phyloP scores from a whole-genome alignment of 2,797 vertebrate genomes.

The Gila robusta region DNA sequence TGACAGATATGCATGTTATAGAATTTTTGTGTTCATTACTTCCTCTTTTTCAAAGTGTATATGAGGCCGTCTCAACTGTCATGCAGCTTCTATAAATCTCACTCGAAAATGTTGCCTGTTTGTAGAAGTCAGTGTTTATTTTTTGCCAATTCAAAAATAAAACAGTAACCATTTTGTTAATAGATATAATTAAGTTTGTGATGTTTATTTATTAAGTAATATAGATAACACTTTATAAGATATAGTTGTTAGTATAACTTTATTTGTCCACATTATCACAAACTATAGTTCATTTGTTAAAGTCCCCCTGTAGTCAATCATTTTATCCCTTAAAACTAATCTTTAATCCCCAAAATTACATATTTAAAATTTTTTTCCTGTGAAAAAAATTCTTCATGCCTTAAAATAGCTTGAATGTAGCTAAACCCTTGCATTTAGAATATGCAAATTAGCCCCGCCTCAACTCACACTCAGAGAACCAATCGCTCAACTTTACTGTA shows the following conservation, averaged over 20 bases:
- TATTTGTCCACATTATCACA: background rate
- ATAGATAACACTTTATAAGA: background rate
- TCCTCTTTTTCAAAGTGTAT: background rate
- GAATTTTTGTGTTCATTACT: background rate
- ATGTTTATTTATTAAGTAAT: background rate
- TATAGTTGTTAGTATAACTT: background rate
- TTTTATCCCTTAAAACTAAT: background rate
- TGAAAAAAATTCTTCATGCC: too few relatives aligned
- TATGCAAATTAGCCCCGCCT: too few relatives aligned
- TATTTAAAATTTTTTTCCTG: too few relatives aligned
- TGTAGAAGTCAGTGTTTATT: background rate
- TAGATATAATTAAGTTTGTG: background rate
- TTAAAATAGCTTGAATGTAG: too few relatives aligned
- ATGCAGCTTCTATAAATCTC: background rate
- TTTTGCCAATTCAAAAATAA: background rate
- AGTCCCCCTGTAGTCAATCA: too few relatives aligned
- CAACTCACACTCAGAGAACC: too few relatives aligned
- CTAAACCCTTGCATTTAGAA: too few relatives aligned
- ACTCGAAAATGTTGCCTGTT: background rate
- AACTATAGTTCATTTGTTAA: background rate
- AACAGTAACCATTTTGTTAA: background rate
- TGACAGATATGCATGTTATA: background rate
- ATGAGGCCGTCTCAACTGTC: background rate
- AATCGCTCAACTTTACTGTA: too few relatives aligned
- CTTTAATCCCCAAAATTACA: too few relatives aligned